A percentile compares a stretch with the other conserved stretches of the same genome.
Evolutionary conservation across 2,888 invertebrate species (phyloP).

Genomic region (Drosophila subsilvestris): DNA sequence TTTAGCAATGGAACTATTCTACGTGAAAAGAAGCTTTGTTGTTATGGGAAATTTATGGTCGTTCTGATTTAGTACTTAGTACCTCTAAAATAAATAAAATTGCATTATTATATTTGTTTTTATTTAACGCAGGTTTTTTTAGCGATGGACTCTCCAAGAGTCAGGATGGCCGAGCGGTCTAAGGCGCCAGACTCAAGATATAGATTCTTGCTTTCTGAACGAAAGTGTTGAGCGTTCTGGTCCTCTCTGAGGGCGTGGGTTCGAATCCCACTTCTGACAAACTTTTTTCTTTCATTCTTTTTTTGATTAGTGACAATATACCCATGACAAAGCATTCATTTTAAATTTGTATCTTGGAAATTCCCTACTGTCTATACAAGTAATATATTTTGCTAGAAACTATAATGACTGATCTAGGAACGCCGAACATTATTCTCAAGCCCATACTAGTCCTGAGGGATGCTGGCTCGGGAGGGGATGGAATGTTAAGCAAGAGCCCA

Average conservation of each 20-base stretch:
- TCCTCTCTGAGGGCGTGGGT: conserved; percentile 82
- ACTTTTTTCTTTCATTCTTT: conserved; percentile 36
- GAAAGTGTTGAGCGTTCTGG: conserved; percentile 79
- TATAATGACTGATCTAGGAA: not conserved
- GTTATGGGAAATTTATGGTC: conserved; percentile 18
- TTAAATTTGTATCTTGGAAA: not conserved
- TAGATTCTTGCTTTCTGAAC: conserved; percentile 62
- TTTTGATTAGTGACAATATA: conserved; percentile 1
- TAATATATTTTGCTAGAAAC: conserved; percentile 21
- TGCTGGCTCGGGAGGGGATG: not conserved
- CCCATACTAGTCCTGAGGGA: conserved; percentile 14
- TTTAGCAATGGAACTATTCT: not conserved
- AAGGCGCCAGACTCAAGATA: conserved; percentile 83
- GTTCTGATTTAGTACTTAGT: not conserved
- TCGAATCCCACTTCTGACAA: conserved; percentile 73
- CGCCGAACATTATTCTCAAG: not conserved
- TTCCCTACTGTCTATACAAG: not conserved
- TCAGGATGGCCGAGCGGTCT: conserved; percentile 84
- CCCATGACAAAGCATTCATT: not conserved
- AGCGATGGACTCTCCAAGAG: conserved; percentile 32
- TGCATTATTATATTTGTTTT: not conserved
- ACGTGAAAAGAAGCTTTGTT: not conserved
- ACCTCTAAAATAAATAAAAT: not conserved
- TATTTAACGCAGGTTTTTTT: not conserved
- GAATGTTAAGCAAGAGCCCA: not conserved